Percentiles rank a stretch among this genome's conserved stretches.
phyloP scores from a whole-genome alignment of 2,888 invertebrate genomes.

The Lampropteryx suffumata region DNA sequence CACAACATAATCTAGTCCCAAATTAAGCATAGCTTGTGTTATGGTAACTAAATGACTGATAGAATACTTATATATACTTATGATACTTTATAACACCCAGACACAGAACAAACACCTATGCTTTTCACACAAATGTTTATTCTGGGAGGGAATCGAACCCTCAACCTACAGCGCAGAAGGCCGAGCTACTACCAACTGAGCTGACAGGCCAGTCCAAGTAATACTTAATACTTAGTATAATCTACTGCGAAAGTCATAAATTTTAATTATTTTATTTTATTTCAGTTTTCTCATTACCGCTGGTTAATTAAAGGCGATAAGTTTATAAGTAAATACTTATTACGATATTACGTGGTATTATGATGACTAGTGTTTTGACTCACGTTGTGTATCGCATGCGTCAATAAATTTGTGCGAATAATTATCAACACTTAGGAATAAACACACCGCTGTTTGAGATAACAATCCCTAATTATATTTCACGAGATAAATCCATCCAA shows the following conservation, averaged over 20 bases:
- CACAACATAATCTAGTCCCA: too few species aligned
- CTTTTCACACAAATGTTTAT: too few species aligned
- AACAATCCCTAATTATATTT: conserved; percentile 15
- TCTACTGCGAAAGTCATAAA: conserved; percentile 1
- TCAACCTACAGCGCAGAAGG: too few species aligned
- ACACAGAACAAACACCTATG: too few species aligned
- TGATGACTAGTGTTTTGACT: not conserved
- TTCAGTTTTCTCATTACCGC: conserved; percentile 16
- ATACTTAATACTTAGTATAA: not conserved
- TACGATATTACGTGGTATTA: not conserved
- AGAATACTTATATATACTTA: too few species aligned
- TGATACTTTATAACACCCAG: too few species aligned
- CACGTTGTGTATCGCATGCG: conserved; percentile 13
- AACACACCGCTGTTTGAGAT: not conserved
- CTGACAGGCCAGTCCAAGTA: not conserved
- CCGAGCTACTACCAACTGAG: too few species aligned
- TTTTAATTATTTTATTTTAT: conserved; percentile 6
- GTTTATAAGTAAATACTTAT: conserved; percentile 3
- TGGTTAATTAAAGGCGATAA: conserved; percentile 8
- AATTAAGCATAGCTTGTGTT: too few species aligned
- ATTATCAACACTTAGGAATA: not conserved
- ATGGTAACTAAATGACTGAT: too few species aligned
- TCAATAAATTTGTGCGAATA: not conserved
- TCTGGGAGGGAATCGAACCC: too few species aligned
- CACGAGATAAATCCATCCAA: conserved; percentile 9